Base-by-base conservation (phyloP, 2,888 invertebrate genomes). In the Orthosia gothica region DNA sequence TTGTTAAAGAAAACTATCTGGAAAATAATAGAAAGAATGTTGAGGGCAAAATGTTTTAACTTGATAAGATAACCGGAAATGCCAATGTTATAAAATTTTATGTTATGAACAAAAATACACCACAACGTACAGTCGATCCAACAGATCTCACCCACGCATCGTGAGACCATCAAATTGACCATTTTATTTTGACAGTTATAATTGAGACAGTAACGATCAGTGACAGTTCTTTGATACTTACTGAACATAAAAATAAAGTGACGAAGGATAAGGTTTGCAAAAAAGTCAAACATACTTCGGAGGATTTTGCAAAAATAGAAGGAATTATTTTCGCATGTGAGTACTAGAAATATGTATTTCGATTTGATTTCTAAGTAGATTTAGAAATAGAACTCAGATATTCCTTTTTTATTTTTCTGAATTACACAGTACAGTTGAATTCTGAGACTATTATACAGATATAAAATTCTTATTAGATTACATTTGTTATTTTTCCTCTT, bases 111-210 rank as follows among this genome's bases (percentile, higher is more conserved):
- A 72, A 72, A 45, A 59, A 59, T 69, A 61, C 55, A 55, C 67
- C 61, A 71, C 73, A 76, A 52, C 62, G 73, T 68, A 16, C 77
- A 50, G n/a, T 83, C 72, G 18, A 81, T 83, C 72, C 16, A 81
- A 86, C 87, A 88, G 85, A 85, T 88, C 72, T 70, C 78, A 50
- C 81, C 85, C 80, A 83, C 86, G 75, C 81, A 74, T 81, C 62
- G 76, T 69, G 75, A 67, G 84, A 84, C 86, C 89, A 88, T 84
- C 82, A 84, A 87, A 84, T 79, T 86, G 83, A 86, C 87, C 79
- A 76, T 85, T 82, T 84, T 79, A 84, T 81, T 73, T 76, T 76
- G 80, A 85, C 85, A 85, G 86, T 81, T 83, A 75, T 85, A 82
- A 81, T 78, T 85, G 79, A 74, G 70, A 80, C 78, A 78, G 78